phyloP scores from a whole-genome alignment of 1,140 invertebrate species.

The Bombus waltoni region DNA sequence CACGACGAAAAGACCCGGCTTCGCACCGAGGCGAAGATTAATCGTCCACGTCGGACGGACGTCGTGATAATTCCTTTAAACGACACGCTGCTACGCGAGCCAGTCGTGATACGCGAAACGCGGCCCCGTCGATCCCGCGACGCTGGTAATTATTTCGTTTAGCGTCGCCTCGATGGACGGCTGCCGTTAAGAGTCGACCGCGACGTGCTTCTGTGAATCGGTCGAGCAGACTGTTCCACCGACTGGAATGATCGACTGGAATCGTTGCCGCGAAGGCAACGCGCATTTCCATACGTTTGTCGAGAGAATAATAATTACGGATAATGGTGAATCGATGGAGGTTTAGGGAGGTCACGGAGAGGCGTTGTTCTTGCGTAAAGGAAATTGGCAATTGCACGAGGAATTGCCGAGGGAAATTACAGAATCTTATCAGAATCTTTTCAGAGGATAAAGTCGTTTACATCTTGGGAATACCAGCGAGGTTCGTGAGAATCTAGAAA shows the following conservation, averaged over 20 bases:
- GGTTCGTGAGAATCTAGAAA: too few relatives aligned
- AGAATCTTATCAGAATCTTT: too few relatives aligned
- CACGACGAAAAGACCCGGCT: conserved; percentile 31
- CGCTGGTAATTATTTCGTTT: conserved; percentile 57
- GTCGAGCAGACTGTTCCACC: neutral
- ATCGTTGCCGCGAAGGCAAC: neutral
- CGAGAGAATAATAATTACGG: too few relatives aligned
- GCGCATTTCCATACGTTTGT: neutral
- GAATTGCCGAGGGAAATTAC: too few relatives aligned
- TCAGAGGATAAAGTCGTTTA: too few relatives aligned
- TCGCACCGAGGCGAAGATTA: conserved; percentile 54
- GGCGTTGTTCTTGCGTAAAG: too few relatives aligned
- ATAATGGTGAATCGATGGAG: too few relatives aligned
- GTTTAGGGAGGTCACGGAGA: too few relatives aligned
- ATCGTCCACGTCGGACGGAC: conserved; percentile 46
- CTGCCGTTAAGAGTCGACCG: conserved; percentile 20
- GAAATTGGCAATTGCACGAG: too few relatives aligned
- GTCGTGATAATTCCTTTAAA: conserved; percentile 59
- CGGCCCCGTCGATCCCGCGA: conserved; percentile 35
- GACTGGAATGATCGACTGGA: neutral
- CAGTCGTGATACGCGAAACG: conserved; percentile 45
- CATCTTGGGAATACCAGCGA: too few relatives aligned
- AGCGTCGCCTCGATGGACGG: conserved; percentile 38
- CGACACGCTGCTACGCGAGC: conserved; percentile 49
- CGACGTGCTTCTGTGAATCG: neutral